phyloP scores from a whole-genome alignment of 92 coral and sea anemone species.

The Phenganax stokvisi region DNA sequence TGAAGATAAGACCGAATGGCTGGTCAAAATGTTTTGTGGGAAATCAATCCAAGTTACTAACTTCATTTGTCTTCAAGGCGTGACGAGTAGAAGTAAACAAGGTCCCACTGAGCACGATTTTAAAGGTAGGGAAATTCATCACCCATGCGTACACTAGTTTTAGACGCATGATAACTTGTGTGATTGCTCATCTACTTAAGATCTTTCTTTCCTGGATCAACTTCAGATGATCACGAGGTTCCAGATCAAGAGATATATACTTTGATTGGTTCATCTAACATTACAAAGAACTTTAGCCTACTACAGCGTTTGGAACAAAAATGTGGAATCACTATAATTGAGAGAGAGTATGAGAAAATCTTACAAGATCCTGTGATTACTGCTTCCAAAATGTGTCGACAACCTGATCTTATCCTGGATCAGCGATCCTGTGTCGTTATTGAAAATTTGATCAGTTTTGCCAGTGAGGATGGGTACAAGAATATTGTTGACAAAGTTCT shows the following conservation, averaged over 20 bases:
- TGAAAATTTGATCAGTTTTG: conserved; percentile 46
- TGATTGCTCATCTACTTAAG: background rate
- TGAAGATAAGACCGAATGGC: conserved; percentile 48
- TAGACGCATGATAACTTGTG: conserved; percentile 18
- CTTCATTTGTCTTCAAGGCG: conserved; percentile 8
- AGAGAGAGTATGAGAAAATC: conserved; percentile 59
- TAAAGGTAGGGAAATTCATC: conserved; percentile 18
- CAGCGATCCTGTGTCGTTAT: conserved; percentile 72
- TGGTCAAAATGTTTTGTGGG: conserved; percentile 18
- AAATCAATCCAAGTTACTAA: background rate
- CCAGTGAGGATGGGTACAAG: conserved; percentile 52
- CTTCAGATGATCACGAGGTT: conserved; percentile 9
- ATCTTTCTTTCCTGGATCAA: background rate
- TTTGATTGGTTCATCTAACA: conserved; percentile 72
- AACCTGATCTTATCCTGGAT: conserved; percentile 83
- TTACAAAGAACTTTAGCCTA: conserved; percentile 57
- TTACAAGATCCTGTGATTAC: conserved; percentile 22
- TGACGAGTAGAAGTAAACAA: background rate
- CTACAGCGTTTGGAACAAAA: conserved; percentile 70
- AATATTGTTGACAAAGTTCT: conserved; percentile 61
- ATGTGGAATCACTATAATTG: conserved; percentile 70
- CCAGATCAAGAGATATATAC: conserved; percentile 55
- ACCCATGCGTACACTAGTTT: background rate
- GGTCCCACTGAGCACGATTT: background rate
- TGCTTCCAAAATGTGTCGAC: conserved; percentile 63